Base-by-base conservation (phyloP, 2,797 vertebrate genomes). In the Streptopelia turtur region DNA sequence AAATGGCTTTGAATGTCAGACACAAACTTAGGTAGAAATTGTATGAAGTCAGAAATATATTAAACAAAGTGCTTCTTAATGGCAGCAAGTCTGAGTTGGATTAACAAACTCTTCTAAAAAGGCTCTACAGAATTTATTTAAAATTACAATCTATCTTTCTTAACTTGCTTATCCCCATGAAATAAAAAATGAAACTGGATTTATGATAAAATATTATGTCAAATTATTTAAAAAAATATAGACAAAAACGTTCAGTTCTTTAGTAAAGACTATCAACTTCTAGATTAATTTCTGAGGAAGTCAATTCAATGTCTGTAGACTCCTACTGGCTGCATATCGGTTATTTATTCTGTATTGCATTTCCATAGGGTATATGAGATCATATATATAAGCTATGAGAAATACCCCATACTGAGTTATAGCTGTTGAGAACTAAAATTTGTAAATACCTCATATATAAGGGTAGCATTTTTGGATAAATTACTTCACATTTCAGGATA, bases 1-100 rank as follows among this genome's bases (percentile, higher is more conserved):
- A 95, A 92, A 90, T 72, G 52, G 55, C 55, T 95, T 91, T 83
- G 80, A 88, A 95, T 90, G 61, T 66, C 80, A 94, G 50, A 59
- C 52, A 78, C 30, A 76, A 66, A 93, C 53, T 69, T 91, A 69
- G 77, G 45, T 15, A 84, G 55, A 72, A 89, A 89, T 82, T 80
- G 30, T 95, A 65, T 72, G 66, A 95, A 94, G 60, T 25, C 66
- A 91, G 71, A 94, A 84, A 79, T 69, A 37, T 39, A 61, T 28
- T 81, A 83, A 87, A 65, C 25, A 63, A 78, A 83, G n/a, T 21
- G 4, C 37, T 93, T 80, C 66, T 68, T 81, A 52, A 39, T 83
- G 72, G 43, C 39, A 87, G 35, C 10, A 50, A 91, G 16, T 83
- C 41, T 72, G 41, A 83, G 30, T 25, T 55, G 41, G 47, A 93